Evolutionary conservation across 1,140 invertebrate genomes (phyloP), one percentile per base, ranked within the genome.

Genomic region (Solenopsis invicta): DNA sequence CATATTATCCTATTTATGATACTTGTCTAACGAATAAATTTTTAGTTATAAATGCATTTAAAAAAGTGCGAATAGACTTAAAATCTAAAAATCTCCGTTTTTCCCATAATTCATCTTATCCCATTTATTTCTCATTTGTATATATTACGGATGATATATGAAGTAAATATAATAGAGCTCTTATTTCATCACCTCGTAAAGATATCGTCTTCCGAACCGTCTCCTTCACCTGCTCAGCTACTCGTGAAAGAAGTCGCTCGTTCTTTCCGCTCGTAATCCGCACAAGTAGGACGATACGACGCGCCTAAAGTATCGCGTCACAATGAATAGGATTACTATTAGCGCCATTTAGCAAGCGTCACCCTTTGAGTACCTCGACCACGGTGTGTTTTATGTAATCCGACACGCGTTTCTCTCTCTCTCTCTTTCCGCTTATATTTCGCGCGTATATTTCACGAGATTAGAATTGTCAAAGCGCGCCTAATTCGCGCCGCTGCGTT

Each of bases 271-370:
- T 21, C 24, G 29, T 84, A 84, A 84, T 84, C 80, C 80, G 54
- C 29, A 74, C 69, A 75, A 84, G 56, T 84, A 62, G 80, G 13
- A 84, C 80, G 80, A 74, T 34, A 61, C 45, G 21, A 21, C 67
- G n/a, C 62, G 18, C 59, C 62, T 69, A 54, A 75, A 56, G 62
- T 75, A 66, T 89, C 74, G 37, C 10, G 18, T 82, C 59, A 34
- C 48, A 75, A 69, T 62, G 56, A 91, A 91, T 69, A 75, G 90
- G 89, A 91, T 89, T 85, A 88, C 34, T 87, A 91, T 90, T 91
- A 90, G 90, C 62, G 59, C 24, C 69, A 89, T 90, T 90, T 90
- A 86, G 18, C 52, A 59, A 72, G 54, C 62, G 74, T 85, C 82
- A 87, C n/a, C n/a, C 50, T 34, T 37, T 77, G 62, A 76, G 56